Percentiles rank a stretch among this genome's conserved stretches.
These are phyloP conservation scores for Ophioninae sp. DNA, from an alignment of 2,888 invertebrate genomes.

Conservation along the genomic window DNA sequence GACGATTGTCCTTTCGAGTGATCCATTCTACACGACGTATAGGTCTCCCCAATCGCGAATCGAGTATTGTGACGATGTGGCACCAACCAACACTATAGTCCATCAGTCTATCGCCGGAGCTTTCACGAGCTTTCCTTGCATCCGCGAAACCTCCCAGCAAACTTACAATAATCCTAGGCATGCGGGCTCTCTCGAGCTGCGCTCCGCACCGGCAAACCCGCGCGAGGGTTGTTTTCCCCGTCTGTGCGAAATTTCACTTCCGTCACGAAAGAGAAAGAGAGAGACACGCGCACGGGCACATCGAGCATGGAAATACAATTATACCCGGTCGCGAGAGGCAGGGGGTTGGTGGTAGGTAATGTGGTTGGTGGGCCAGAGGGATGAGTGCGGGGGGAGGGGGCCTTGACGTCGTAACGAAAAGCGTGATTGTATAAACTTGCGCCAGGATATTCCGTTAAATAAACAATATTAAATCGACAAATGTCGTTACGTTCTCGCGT, in stretches of 20 bases:
- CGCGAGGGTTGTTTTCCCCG: constrained; percentile 46
- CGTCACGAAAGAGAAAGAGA: constrained; percentile 7
- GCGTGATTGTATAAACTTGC: constrained; percentile 79
- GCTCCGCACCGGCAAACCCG: neutral
- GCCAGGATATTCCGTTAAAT: constrained; percentile 79
- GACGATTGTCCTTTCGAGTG: neutral
- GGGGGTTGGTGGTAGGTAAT: constrained; percentile 27
- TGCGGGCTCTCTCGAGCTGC: neutral
- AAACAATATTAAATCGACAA: constrained; percentile 79
- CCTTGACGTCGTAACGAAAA: constrained; percentile 73
- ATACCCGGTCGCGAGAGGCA: constrained; percentile 62
- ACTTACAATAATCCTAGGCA: neutral
- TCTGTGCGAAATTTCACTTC: constrained; percentile 23
- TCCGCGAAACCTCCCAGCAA: neutral
- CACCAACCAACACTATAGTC: neutral
- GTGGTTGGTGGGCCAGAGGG: constrained; percentile 25
- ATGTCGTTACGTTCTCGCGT: constrained; percentile 72
- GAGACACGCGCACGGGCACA: constrained; percentile 38
- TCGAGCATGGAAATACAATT: constrained; percentile 80
- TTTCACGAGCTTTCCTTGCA: neutral
- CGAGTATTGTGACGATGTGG: neutral
- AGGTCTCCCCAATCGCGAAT: neutral
- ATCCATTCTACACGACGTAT: neutral
- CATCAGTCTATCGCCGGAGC: neutral
- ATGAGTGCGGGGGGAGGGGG: constrained; percentile 6